A percentile compares a stretch with the other conserved stretches of the same genome.
These are phyloP conservation scores for Takifugu flavidus DNA, from an alignment of 2,113 vertebrate species.

Conservation along the genomic window DNA sequence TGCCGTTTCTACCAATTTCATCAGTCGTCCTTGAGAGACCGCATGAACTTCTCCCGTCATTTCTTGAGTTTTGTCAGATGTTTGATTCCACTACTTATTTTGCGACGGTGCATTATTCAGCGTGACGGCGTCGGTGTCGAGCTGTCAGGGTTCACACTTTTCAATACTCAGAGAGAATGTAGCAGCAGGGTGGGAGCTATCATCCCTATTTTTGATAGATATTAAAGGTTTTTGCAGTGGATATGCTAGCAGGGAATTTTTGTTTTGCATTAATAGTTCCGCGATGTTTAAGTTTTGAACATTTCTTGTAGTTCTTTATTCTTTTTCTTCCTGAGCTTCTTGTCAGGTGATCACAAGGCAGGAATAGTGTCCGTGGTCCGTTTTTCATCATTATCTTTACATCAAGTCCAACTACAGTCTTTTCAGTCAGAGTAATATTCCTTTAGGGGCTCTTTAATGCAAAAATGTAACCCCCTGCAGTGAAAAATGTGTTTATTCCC, in stretches of 20 bases:
- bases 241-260: constrained; percentile 3
- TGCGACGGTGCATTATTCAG: constrained; percentile 8
- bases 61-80: constrained; percentile 1
- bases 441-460: no score
- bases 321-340: background rate
- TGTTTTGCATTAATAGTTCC: constrained; percentile 25
- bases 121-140: constrained; percentile 16
- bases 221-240: constrained; percentile 2
- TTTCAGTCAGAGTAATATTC: no score
- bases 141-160: constrained; percentile 5
- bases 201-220: constrained; percentile 11
- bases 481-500: no score
- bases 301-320: background rate
- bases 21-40: no score
- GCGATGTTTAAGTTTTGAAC: background rate
- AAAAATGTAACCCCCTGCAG: no score
- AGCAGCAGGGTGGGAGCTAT: constrained; percentile 8
- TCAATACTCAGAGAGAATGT: constrained; percentile 6
- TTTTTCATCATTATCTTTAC: no score
- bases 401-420: no score
- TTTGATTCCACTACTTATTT: constrained; percentile 7
- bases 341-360: no score
- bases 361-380: no score
- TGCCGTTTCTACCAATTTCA: no score
- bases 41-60: constrained; percentile 7